Conservation (phyloP, 2,797 vertebrate species). For the Pseudomugil tenellus region DNA sequence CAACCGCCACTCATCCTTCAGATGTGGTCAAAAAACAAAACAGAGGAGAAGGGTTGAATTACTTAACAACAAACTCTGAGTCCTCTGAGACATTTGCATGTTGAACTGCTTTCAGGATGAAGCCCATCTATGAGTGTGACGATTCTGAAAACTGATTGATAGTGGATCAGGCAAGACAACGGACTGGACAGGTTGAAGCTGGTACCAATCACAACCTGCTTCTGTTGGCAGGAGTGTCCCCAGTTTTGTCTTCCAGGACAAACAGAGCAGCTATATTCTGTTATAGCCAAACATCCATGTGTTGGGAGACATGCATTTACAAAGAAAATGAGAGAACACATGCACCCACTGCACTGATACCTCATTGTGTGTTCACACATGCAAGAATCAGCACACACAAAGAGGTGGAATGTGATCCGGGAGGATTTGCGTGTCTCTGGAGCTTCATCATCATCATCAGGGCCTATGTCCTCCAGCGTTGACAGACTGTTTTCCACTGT, state of each 20-base stretch:
- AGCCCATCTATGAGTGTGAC: conserved; percentile 22
- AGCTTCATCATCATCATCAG: conserved; percentile 49
- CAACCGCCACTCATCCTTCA: conserved; percentile 55
- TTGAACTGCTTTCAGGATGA: conserved; percentile 48
- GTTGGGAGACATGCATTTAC: conserved; percentile 21
- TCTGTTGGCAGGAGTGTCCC: conserved; percentile 9
- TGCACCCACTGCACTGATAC: background rate
- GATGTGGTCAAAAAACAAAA: conserved; percentile 40
- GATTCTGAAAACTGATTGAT: conserved; percentile 16
- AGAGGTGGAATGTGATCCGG: conserved; percentile 56
- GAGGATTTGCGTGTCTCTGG: conserved; percentile 65
- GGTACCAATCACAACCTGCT: conserved; percentile 32
- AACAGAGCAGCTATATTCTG: conserved; percentile 46
- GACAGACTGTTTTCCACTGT: conserved; percentile 65
- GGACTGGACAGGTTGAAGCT: conserved; percentile 20
- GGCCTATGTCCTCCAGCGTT: conserved; percentile 48
- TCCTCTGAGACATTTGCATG: conserved; percentile 44
- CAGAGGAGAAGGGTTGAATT: conserved; percentile 39
- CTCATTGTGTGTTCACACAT: conserved; percentile 11
- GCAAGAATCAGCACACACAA: conserved; percentile 6
- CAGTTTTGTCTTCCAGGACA: conserved; percentile 48
- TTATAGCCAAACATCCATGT: conserved; percentile 50
- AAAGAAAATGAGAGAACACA: conserved; percentile 6
- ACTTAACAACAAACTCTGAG: conserved; percentile 33
- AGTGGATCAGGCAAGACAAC: background rate